Evolutionary conservation across 2,113 vertebrate genomes (phyloP).

Genomic region (Pithys albifrons): DNA sequence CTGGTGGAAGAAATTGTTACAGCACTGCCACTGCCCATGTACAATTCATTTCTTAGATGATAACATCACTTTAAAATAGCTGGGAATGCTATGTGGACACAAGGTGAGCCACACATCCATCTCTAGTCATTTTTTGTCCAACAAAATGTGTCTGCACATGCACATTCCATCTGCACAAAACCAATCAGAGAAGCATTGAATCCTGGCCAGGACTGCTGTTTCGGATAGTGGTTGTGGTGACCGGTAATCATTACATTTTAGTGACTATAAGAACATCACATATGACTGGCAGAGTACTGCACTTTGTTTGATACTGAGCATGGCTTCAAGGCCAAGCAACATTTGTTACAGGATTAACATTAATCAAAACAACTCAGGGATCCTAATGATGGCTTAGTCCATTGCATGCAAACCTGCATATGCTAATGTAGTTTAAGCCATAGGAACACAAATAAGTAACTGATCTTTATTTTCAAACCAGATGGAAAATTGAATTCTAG

Average conservation of each 20-base stretch:
- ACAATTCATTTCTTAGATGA: background rate
- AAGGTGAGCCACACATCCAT: background rate
- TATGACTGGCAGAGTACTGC: background rate
- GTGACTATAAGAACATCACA: background rate
- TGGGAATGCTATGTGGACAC: background rate
- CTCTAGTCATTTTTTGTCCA: background rate
- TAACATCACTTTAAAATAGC: background rate
- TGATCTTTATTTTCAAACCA: background rate
- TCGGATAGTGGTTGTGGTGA: background rate
- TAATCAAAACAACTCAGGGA: background rate
- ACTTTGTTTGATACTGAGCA: background rate
- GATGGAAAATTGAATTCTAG: background rate
- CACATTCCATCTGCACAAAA: background rate
- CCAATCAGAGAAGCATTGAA: background rate
- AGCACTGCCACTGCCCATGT: background rate
- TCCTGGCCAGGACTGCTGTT: background rate
- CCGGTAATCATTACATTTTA: background rate
- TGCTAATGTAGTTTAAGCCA: background rate
- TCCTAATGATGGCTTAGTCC: background rate
- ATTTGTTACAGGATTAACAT: background rate
- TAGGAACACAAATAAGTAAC: background rate
- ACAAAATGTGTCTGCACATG: background rate
- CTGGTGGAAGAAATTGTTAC: background rate
- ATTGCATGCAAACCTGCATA: background rate
- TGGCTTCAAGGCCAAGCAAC: background rate